Evolutionary conservation across 2,888 invertebrate species (phyloP).

Genomic region (Nomada fabriciana): DNA sequence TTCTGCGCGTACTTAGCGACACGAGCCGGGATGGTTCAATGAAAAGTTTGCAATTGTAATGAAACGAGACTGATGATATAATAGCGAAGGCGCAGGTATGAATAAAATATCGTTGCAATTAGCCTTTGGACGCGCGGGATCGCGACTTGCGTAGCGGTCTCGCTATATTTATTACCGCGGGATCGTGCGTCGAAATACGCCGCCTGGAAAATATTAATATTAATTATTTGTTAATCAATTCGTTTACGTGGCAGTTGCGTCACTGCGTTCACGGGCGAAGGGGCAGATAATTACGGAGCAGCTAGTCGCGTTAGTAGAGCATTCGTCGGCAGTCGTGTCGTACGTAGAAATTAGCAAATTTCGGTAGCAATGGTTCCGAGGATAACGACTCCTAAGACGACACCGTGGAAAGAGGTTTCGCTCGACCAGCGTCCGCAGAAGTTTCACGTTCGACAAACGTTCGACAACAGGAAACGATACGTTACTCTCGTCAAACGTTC

Average conservation of each 20-base stretch:
- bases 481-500: constrained; percentile 37
- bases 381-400: neutral
- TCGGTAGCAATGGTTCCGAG: no score
- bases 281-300: neutral
- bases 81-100: neutral
- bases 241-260: neutral
- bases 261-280: neutral
- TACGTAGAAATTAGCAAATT: no score
- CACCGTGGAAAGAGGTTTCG: neutral
- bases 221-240: constrained; percentile 53
- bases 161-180: neutral
- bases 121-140: constrained; percentile 1
- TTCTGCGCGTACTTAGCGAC: no score
- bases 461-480: constrained; percentile 29
- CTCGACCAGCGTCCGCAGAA: neutral
- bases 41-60: neutral
- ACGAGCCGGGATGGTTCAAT: no score
- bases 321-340: no score
- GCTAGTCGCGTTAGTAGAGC: neutral
- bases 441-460: neutral
- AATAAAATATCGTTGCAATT: constrained; percentile 16
- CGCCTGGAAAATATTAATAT: constrained; percentile 29
- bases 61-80: neutral
- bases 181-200: neutral
- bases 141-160: neutral